Base-by-base conservation (phyloP, 1,140 invertebrate species). In the Artemia franciscana region DNA sequence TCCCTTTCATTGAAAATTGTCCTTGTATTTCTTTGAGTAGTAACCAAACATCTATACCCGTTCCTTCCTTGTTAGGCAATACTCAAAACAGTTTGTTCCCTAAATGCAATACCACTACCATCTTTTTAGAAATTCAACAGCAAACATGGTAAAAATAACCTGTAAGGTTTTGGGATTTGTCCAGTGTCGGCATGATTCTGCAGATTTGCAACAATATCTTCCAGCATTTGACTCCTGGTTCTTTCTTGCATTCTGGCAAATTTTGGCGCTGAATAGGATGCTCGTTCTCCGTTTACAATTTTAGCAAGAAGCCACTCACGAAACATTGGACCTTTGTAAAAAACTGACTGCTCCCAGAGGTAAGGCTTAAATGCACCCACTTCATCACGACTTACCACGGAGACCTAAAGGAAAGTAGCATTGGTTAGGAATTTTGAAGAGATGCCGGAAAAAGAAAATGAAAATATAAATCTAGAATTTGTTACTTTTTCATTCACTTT, bases 351-450 rank as follows among this genome's bases (percentile, higher is more conserved):
- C 71, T 91, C 87, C 82, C 90, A 93, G 12, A 96, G 77, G 71
- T 91, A 89, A 26, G 92, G 92, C 70, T 95, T 95, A 77, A 96
- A 97, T 62, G 88, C 88, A 9, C 93, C 92, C 0, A 98, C 94
- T 78, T 96, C 93, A 72, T 96, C 91, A 58, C 93, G 78, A 0
- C 92, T 94, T 21, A 95, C 88, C 4, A 98, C 91, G 0, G 89
- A 89, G 7, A 84, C 78, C 75, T 76, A 67, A n/a, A n/a, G n/a
- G n/a, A n/a, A n/a, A n/a, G n/a, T n/a, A n/a, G n/a, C n/a, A n/a
- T n/a, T n/a, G n/a, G n/a, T n/a, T n/a, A n/a, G n/a, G n/a, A n/a
- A n/a, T n/a, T n/a, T n/a, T n/a, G n/a, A n/a, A n/a, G n/a, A n/a
- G n/a, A n/a, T n/a, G n/a, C n/a, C n/a, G n/a, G n/a, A n/a, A n/a